phyloP scores from a whole-genome alignment of 2,113 vertebrate genomes.

The Cryptoleucopteryx plumbea region DNA sequence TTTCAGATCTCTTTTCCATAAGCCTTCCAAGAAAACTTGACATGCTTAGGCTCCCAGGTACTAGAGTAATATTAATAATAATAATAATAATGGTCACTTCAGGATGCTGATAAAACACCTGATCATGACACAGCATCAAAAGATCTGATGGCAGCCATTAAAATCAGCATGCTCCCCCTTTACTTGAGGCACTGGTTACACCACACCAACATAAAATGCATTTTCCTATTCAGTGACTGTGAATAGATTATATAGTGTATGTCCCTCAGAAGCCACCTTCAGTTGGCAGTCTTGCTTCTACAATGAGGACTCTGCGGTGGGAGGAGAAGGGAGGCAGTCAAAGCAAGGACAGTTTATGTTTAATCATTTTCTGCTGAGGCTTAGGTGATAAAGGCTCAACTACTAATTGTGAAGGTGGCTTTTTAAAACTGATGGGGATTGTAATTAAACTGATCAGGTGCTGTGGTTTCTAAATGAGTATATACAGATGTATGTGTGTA shows the following conservation, averaged over 20 bases:
- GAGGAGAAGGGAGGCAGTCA: neutral
- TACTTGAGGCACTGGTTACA: neutral
- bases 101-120: neutral
- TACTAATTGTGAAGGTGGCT: neutral
- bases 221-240: neutral
- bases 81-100: neutral
- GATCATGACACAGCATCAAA: neutral
- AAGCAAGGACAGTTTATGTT: neutral
- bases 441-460: conserved; percentile 16
- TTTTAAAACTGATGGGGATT: neutral
- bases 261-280: neutral
- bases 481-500: neutral
- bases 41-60: neutral
- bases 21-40: neutral
- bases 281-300: neutral
- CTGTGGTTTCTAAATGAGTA: neutral
- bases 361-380: neutral
- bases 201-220: neutral
- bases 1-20: neutral
- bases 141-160: neutral
- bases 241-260: neutral
- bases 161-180: neutral
- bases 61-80: neutral
- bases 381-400: neutral
- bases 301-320: neutral